These are phyloP conservation scores for Adelges cooleyi DNA, from an alignment of 1,140 invertebrate species.

Conservation along the genomic window DNA sequence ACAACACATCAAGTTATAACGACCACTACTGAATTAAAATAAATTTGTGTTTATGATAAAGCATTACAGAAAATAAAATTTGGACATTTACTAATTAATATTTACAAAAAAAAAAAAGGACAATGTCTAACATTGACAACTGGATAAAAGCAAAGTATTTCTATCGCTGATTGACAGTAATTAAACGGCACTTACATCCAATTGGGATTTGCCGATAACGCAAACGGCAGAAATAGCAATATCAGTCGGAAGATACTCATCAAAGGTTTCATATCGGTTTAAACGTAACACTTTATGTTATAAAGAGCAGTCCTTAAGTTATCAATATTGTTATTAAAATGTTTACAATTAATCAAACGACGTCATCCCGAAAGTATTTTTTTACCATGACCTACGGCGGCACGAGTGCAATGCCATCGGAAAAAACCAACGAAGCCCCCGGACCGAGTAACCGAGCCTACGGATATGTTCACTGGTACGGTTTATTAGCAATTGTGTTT, in stretches of 20 bases:
- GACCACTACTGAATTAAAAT: background rate
- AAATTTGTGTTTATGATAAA: background rate
- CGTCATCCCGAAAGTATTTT: too few species aligned
- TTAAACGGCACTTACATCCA: slow-evolving; percentile 30
- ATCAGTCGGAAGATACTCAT: slow-evolving; percentile 32
- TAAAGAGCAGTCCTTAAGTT: too few species aligned
- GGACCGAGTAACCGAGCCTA: too few species aligned
- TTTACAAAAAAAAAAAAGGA: background rate
- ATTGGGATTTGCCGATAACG: slow-evolving; percentile 27
- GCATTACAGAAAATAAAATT: background rate
- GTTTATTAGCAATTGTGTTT: too few species aligned
- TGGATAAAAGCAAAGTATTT: background rate
- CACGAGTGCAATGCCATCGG: too few species aligned
- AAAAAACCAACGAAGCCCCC: too few species aligned
- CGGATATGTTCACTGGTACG: too few species aligned
- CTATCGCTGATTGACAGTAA: background rate
- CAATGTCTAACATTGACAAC: background rate
- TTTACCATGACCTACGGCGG: too few species aligned
- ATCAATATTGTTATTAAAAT: too few species aligned
- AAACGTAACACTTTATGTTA: too few species aligned
- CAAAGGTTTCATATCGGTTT: slow-evolving; percentile 3
- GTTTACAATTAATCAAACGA: too few species aligned
- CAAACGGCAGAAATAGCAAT: slow-evolving; percentile 13
- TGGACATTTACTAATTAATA: background rate
- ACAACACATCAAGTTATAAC: background rate